Conservation (phyloP, 2,888 invertebrate species). For the Sarcophaga caerulescens region DNA sequence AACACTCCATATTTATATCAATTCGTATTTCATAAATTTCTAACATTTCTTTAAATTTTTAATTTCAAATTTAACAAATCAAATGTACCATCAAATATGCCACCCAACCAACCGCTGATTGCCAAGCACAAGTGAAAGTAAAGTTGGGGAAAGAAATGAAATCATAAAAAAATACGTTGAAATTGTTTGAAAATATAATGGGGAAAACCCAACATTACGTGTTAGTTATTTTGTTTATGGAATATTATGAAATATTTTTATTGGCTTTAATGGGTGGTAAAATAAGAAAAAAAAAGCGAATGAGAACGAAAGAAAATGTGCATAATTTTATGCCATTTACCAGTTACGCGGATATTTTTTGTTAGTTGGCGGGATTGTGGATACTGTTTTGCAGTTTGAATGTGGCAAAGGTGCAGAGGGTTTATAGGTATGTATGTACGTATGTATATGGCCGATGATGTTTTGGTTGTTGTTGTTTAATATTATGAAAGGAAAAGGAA, state of each 20-base stretch:
- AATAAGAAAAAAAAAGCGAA: neutral
- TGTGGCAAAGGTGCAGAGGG: slow-evolving; percentile 47
- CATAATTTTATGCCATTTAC: slow-evolving; percentile 59
- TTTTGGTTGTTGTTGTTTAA: slow-evolving; percentile 35
- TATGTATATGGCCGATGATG: slow-evolving; percentile 31
- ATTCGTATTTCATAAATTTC: too few species aligned
- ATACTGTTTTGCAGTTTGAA: slow-evolving; percentile 27
- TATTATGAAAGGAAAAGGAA: slow-evolving; percentile 60
- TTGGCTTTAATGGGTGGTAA: slow-evolving; percentile 60
- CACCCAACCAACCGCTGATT: neutral
- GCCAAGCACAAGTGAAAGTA: slow-evolving; percentile 31
- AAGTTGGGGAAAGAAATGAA: slow-evolving; percentile 19
- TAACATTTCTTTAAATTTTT: neutral
- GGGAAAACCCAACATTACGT: slow-evolving; percentile 59
- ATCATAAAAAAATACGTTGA: slow-evolving; percentile 15
- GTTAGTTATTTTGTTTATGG: slow-evolving; percentile 58
- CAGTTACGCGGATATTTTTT: slow-evolving; percentile 22
- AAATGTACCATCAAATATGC: slow-evolving; percentile 29
- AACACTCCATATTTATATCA: too few species aligned
- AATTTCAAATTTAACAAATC: slow-evolving; percentile 5
- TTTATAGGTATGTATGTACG: neutral
- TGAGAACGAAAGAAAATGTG: slow-evolving; percentile 31
- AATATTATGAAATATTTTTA: slow-evolving; percentile 65
- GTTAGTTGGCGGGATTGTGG: slow-evolving; percentile 47
- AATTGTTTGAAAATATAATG: slow-evolving; percentile 55